phyloP scores from a whole-genome alignment of 2,113 vertebrate species.

The Oxygymnocypris stewartii region DNA sequence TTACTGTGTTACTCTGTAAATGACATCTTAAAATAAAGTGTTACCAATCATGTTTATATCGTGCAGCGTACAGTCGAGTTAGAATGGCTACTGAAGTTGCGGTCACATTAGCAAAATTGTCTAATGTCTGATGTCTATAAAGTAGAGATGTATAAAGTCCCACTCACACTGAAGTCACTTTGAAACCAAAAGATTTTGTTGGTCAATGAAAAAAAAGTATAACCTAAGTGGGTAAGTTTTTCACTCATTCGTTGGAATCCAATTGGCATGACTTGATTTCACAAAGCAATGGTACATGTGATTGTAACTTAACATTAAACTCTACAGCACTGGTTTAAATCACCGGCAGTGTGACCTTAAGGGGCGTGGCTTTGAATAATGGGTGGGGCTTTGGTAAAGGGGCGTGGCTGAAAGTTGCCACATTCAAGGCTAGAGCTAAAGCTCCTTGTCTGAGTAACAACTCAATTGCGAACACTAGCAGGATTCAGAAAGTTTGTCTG shows the following conservation, averaged over 20 bases:
- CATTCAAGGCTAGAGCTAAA: neutral
- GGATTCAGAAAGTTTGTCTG: neutral
- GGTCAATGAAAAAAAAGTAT: too few relatives aligned
- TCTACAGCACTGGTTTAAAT: neutral
- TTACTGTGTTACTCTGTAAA: neutral
- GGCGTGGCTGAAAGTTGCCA: neutral
- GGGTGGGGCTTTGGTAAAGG: slow-evolving; percentile 1
- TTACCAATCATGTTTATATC: neutral
- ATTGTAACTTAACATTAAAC: neutral
- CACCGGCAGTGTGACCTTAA: slow-evolving; percentile 1
- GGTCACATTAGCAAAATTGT: neutral
- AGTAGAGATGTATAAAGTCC: neutral
- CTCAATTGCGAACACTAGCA: neutral
- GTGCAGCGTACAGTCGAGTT: neutral
- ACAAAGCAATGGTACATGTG: neutral
- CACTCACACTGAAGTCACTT: too few relatives aligned
- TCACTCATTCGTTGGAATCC: too few relatives aligned
- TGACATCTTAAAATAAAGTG: neutral
- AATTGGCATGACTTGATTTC: neutral
- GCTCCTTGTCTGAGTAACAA: slow-evolving; percentile 35
- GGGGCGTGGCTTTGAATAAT: slow-evolving; percentile 12
- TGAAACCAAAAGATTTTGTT: too few relatives aligned
- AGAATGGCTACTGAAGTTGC: neutral
- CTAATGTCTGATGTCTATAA: neutral
- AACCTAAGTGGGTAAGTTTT: too few relatives aligned